Conservation (phyloP, 2,888 invertebrate species). For the Leptarthrus brevirostris region DNA sequence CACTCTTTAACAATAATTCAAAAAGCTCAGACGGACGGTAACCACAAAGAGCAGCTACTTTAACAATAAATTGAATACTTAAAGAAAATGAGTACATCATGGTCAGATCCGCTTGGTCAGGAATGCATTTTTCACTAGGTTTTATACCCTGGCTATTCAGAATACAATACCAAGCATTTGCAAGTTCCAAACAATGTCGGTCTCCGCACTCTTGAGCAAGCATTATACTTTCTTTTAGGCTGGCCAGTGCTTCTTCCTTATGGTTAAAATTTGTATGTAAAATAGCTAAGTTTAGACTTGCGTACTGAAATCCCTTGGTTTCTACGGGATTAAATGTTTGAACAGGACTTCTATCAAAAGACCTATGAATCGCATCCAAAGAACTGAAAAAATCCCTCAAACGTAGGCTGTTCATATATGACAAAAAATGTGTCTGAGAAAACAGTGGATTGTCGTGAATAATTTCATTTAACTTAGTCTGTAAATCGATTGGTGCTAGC, state of each 20-base stretch:
- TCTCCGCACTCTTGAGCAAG: constrained; percentile 90
- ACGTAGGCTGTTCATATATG: constrained; percentile 88
- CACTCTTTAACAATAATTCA: constrained; percentile 84
- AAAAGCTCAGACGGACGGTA: constrained; percentile 67
- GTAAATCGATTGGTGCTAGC: constrained; percentile 79
- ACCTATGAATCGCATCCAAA: constrained; percentile 67
- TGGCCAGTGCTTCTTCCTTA: constrained; percentile 81
- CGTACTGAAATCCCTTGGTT: constrained; percentile 79
- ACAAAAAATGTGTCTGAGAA: constrained; percentile 78
- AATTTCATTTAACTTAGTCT: constrained; percentile 69
- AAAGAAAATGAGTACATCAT: constrained; percentile 79
- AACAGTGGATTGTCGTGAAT: constrained; percentile 64
- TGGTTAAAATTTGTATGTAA: constrained; percentile 83
- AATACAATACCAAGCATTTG: constrained; percentile 83
- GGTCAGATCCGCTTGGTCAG: constrained; percentile 76
- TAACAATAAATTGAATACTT: constrained; percentile 81
- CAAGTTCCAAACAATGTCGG: constrained; percentile 85
- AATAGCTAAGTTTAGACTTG: constrained; percentile 90
- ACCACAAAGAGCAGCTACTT: constrained; percentile 73
- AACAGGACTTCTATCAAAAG: constrained; percentile 79
- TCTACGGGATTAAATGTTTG: constrained; percentile 69
- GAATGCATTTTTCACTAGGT: constrained; percentile 75
- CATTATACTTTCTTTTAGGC: constrained; percentile 87
- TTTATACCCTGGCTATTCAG: constrained; percentile 70
- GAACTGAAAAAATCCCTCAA: constrained; percentile 80